phyloP scores from a whole-genome alignment of 2,113 vertebrate species.

The Oreotrochilus melanogaster region DNA sequence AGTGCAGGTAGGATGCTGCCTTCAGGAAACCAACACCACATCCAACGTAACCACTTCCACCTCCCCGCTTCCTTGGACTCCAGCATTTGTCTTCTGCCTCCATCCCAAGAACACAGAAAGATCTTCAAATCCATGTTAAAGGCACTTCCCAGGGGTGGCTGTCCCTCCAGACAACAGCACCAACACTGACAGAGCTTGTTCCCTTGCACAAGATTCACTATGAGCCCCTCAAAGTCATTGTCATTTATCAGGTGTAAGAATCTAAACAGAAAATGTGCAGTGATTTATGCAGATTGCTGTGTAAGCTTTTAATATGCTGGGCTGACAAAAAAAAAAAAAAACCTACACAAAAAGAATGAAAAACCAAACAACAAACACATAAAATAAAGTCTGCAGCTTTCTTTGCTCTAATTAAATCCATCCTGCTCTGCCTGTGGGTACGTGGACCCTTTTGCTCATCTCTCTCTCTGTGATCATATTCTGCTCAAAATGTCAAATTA shows the following conservation, averaged over 20 bases:
- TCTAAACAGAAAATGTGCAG: neutral
- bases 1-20: neutral
- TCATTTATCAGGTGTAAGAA: conserved; percentile 35
- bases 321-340: neutral
- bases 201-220: neutral
- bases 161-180: neutral
- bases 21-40: neutral
- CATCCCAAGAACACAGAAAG: neutral
- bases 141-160: neutral
- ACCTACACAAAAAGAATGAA: too few species aligned
- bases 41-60: neutral
- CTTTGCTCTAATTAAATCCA: conserved; percentile 59
- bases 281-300: conserved; percentile 54
- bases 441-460: neutral
- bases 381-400: conserved; percentile 24
- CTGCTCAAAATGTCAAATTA: conserved; percentile 58
- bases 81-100: neutral
- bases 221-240: conserved; percentile 5
- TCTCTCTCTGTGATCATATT: neutral
- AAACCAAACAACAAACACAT: neutral
- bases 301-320: conserved; percentile 43
- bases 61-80: neutral
- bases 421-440: conserved; percentile 24
- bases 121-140: neutral
- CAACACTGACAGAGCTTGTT: neutral